Conservation (phyloP, 2,113 vertebrate genomes). For the Paradoxurus hermaphroditus region DNA sequence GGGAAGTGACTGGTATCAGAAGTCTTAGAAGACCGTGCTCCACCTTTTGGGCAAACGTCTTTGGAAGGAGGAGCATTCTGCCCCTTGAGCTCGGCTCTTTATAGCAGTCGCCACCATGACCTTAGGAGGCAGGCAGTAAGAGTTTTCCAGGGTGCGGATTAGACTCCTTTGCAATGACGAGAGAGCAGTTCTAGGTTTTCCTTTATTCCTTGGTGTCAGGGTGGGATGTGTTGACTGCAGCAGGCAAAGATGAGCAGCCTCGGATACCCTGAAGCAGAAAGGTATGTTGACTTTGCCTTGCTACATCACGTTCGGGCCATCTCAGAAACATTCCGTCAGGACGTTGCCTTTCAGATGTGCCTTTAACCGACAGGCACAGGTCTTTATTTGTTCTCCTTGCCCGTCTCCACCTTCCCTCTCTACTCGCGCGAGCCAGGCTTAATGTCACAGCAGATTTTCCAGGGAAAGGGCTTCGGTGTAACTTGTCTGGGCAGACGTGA, state of each 20-base stretch:
- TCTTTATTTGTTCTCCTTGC: neutral
- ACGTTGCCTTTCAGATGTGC: neutral
- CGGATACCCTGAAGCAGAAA: neutral
- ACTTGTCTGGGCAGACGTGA: neutral
- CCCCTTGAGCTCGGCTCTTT: neutral
- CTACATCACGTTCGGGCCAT: neutral
- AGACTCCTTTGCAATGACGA: neutral
- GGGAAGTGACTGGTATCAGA: neutral
- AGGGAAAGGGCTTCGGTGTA: neutral
- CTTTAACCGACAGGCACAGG: neutral
- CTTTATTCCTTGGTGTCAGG: neutral
- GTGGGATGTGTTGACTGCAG: slow-evolving; percentile 25
- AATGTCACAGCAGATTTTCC: neutral
- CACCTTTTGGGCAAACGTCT: neutral
- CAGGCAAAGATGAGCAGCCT: neutral
- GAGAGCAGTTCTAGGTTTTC: neutral
- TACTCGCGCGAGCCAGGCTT: neutral
- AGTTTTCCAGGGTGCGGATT: neutral
- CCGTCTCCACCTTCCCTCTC: neutral
- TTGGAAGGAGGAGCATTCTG: neutral
- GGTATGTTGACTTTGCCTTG: neutral
- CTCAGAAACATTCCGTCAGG: neutral
- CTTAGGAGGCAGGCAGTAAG: neutral
- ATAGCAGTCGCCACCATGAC: neutral
- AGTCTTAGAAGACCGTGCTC: neutral